Evolutionary conservation across 92 coral and sea anemone genomes (phyloP).

Genomic region (Porites lobata): DNA sequence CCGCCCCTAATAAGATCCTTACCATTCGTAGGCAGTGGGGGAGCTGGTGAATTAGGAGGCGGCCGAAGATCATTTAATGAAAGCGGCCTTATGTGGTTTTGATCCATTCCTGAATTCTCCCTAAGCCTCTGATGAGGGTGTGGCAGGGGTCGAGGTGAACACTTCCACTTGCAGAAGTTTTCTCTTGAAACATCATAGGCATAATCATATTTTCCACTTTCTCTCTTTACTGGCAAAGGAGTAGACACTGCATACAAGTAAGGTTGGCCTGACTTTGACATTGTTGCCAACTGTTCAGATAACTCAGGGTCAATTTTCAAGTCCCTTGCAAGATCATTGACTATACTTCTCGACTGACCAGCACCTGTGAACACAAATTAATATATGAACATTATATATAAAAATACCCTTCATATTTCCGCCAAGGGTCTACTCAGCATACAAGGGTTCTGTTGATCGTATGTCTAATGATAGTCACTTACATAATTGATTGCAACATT

Average conservation of each 20-base stretch:
- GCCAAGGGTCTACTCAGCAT: too few relatives aligned
- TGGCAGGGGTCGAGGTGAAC: conserved; percentile 36
- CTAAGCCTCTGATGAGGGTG: conserved; percentile 2
- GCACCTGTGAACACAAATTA: conserved; percentile 46
- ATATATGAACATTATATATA: neutral
- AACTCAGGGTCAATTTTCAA: conserved; percentile 70
- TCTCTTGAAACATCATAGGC: conserved; percentile 7
- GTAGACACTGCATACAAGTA: conserved; percentile 81
- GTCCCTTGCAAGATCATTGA: conserved; percentile 73
- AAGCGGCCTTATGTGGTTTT: conserved; percentile 55
- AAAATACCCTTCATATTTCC: too few relatives aligned
- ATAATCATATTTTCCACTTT: conserved; percentile 8
- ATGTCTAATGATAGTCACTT: too few relatives aligned
- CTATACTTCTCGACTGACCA: conserved; percentile 74
- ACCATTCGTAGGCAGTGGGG: conserved; percentile 79
- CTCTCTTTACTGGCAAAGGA: neutral
- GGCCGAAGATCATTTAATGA: conserved; percentile 80
- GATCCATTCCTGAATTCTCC: conserved; percentile 12
- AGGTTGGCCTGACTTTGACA: conserved; percentile 50
- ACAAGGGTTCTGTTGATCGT: too few relatives aligned
- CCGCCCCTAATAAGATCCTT: neutral
- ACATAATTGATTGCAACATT: too few relatives aligned
- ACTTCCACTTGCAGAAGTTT: neutral
- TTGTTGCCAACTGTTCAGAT: conserved; percentile 49
- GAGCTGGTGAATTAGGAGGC: conserved; percentile 75